Conservation (phyloP, 2,113 vertebrate species). For the Orthonyx spaldingii region DNA sequence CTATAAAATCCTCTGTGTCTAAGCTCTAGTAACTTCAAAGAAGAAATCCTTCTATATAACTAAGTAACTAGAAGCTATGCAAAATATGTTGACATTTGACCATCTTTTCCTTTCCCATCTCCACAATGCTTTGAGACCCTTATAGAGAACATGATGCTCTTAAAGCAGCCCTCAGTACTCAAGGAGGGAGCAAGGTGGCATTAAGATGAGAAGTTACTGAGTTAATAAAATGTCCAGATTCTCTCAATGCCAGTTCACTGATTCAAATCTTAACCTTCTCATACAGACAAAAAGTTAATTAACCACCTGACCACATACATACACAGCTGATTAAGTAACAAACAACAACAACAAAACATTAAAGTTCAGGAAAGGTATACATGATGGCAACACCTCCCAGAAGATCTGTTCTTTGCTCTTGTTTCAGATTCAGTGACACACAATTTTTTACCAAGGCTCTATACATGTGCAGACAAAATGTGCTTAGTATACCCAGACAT, state of each 20-base stretch:
- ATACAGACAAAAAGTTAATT: background rate
- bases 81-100: background rate
- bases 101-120: background rate
- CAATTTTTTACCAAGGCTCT: background rate
- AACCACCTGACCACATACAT: background rate
- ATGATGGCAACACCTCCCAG: background rate
- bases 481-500: background rate
- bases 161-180: background rate
- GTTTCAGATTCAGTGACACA: background rate
- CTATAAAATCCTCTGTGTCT: slow-evolving; percentile 3
- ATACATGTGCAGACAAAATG: background rate
- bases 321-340: background rate
- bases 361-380: background rate
- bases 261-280: background rate
- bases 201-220: background rate
- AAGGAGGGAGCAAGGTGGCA: rapidly evolving
- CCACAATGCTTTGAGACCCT: background rate
- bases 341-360: background rate
- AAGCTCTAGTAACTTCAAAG: background rate
- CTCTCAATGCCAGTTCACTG: background rate
- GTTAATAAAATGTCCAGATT: background rate
- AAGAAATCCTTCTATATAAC: background rate
- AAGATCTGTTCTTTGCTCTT: background rate
- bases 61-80: background rate
- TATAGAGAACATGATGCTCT: background rate